Evolutionary conservation across 2,113 vertebrate genomes (phyloP).

Genomic region (Melanostigma gelatinosum): DNA sequence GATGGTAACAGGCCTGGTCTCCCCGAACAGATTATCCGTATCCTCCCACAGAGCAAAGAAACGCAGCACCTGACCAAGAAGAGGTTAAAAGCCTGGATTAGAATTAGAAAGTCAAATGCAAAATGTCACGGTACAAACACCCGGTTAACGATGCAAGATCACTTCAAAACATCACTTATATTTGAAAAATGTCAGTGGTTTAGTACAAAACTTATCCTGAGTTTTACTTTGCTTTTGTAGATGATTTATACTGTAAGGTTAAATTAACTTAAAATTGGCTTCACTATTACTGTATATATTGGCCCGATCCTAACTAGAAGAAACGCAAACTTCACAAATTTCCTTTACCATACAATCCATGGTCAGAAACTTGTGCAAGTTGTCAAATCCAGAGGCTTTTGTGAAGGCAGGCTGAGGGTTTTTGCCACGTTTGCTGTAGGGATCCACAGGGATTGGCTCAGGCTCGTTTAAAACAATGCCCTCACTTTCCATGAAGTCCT

Average conservation of each 20-base stretch:
- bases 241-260: not conserved
- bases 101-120: not conserved
- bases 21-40: slow-evolving; percentile 77
- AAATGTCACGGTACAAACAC: not conserved
- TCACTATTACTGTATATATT: not conserved
- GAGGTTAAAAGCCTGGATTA: not conserved
- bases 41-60: slow-evolving; percentile 92
- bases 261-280: not conserved
- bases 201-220: not conserved
- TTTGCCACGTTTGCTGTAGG: slow-evolving; percentile 80
- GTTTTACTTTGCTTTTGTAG: not conserved
- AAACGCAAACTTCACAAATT: not conserved
- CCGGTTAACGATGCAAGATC: too few relatives aligned
- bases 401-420: slow-evolving; percentile 63
- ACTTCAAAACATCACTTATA: not conserved
- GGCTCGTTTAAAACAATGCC: slow-evolving; percentile 90
- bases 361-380: slow-evolving; percentile 87
- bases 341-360: slow-evolving; percentile 89
- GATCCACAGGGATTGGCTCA: slow-evolving; percentile 85
- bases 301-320: too few relatives aligned
- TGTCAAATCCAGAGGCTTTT: slow-evolving; percentile 81
- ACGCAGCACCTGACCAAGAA: slow-evolving; percentile 88
- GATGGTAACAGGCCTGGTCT: slow-evolving; percentile 83
- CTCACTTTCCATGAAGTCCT: slow-evolving; percentile 94
- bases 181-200: not conserved